Evolutionary conservation across 2,113 vertebrate species (phyloP), one percentile per base, ranked within the genome.

Genomic region (Cyrtonyx montezumae): DNA sequence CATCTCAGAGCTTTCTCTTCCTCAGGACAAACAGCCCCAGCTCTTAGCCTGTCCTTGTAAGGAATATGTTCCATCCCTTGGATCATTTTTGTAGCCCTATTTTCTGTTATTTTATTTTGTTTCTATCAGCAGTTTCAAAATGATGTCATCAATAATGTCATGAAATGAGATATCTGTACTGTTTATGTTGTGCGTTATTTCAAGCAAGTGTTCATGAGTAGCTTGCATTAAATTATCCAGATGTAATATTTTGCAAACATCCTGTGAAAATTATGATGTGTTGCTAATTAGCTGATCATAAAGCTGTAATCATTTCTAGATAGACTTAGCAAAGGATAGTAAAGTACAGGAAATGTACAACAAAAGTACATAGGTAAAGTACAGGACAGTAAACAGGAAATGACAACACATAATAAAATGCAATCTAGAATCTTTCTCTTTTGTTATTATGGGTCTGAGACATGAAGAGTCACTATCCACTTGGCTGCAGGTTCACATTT

Each of bases 221-320:
- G 96, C 88, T 95, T 76, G 81, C 88, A 96, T 97, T 97, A 97
- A 97, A 98, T 98, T 97, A 97, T 91, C 90, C 94, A 94, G 93
- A 97, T 82, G 93, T 94, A 97, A 97, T 97, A 96, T 96, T 98
- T 97, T 96, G 97, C 96, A 98, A 98, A 98, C 96, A 98, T 93
- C 92, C 96, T 97, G 79, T 79, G 91, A 96, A 97, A 97, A 98
- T 97, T 91, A 97, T 97, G 97, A 98, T 97, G 92, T 96, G 82
- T 67, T 96, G 70, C 97, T 98, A 98, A 98, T 98, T 98, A 98
- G 97, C 94, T 97, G 94, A 97, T 98, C 95, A 90, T 93, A 90
- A 92, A 97, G 95, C 96, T 96, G 96, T 97, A 98, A 98, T 97
- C 94, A 95, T 96, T 98, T 95, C 82, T 95, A 93, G 97, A 98